These are phyloP conservation scores for Eretmochelys imbricata DNA, from an alignment of 2,113 vertebrate genomes.

Conservation along the genomic window DNA sequence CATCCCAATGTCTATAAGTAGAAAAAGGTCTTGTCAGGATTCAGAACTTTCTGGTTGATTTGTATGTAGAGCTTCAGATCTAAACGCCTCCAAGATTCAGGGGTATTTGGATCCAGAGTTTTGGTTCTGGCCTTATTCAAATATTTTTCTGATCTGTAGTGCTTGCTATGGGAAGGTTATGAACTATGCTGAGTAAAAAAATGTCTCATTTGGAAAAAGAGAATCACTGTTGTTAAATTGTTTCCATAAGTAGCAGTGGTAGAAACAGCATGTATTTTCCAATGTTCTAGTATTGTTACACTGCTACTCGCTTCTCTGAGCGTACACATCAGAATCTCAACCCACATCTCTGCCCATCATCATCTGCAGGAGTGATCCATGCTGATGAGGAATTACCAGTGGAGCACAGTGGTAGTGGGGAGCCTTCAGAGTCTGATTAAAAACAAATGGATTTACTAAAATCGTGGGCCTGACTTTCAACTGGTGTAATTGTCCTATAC, in stretches of 20 bases:
- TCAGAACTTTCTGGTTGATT: conserved; percentile 10
- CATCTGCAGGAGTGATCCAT: not conserved
- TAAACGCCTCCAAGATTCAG: not conserved
- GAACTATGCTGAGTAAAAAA: not conserved
- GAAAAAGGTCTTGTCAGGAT: conserved; percentile 5
- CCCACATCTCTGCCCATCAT: not conserved
- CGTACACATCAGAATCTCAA: not conserved
- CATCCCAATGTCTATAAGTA: not conserved
- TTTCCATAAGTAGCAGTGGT: not conserved
- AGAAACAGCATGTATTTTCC: not conserved
- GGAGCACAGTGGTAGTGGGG: not conserved
- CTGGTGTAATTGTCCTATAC: not conserved
- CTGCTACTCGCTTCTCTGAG: not conserved
- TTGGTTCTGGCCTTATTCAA: not conserved
- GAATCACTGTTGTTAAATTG: not conserved
- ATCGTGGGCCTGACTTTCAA: not conserved
- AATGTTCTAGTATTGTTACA: not conserved
- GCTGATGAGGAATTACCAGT: not conserved
- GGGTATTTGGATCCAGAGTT: not conserved
- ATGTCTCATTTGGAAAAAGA: not conserved
- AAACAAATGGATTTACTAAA: not conserved
- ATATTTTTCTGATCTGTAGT: not conserved
- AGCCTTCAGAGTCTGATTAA: not conserved
- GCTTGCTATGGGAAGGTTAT: not conserved
- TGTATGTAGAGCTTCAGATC: not conserved